Evolutionary conservation across 2,888 invertebrate genomes (phyloP).

Genomic region (Emmelina monodactyla): DNA sequence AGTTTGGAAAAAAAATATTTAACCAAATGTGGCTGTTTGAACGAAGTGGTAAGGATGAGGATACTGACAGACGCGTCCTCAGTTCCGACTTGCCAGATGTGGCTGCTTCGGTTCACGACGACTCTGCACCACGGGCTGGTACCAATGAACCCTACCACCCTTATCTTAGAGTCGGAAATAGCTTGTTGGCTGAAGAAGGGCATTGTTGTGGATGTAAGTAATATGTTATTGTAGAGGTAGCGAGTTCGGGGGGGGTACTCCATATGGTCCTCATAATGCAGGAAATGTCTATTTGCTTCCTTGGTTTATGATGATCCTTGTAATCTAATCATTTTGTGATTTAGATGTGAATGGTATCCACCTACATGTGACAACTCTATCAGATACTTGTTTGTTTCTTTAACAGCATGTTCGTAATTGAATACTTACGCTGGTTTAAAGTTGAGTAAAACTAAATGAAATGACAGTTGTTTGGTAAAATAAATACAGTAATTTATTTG

Average conservation of each 20-base stretch:
- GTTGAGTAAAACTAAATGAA: no score
- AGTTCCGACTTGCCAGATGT: slow-evolving; percentile 43
- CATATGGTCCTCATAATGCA: slow-evolving; percentile 30
- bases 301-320: slow-evolving; percentile 29
- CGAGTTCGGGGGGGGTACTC: slow-evolving; percentile 13
- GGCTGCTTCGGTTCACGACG: slow-evolving; percentile 9
- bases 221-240: slow-evolving; percentile 15
- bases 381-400: no score
- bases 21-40: slow-evolving; percentile 34
- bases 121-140: neutral
- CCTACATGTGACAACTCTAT: no score
- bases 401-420: no score
- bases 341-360: no score
- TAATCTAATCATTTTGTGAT: no score
- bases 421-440: no score
- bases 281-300: slow-evolving; percentile 36
- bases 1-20: slow-evolving; percentile 29
- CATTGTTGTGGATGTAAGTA: neutral
- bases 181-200: neutral
- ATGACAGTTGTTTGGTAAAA: no score
- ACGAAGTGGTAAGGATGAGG: slow-evolving; percentile 20
- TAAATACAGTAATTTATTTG: no score
- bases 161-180: neutral
- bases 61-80: slow-evolving; percentile 29
- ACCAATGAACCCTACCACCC: neutral